phyloP scores from a whole-genome alignment of 2,797 vertebrate genomes.

The Momotus momota region DNA sequence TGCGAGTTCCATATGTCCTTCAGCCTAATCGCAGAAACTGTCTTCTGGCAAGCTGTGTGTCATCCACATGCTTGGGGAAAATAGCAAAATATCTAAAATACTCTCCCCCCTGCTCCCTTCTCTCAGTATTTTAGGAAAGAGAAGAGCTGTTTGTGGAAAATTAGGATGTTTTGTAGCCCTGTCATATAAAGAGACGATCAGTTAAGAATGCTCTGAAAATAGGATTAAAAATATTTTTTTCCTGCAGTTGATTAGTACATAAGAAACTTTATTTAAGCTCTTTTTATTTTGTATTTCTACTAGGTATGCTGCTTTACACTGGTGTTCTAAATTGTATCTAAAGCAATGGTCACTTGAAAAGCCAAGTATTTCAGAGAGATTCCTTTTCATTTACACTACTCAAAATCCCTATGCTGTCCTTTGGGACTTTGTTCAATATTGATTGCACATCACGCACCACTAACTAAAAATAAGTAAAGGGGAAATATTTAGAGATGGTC shows the following conservation, averaged over 20 bases:
- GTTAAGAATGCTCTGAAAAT: background rate
- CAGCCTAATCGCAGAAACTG: background rate
- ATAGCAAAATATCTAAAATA: background rate
- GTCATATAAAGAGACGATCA: background rate
- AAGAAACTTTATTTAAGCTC: background rate
- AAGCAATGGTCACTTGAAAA: background rate
- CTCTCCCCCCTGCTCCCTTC: no score
- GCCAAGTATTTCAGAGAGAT: background rate
- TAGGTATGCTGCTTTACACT: background rate
- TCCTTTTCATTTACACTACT: background rate
- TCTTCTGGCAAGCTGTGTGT: background rate
- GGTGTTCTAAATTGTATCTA: background rate
- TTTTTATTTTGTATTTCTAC: background rate
- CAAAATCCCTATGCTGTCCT: background rate
- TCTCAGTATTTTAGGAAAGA: background rate
- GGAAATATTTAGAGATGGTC: background rate
- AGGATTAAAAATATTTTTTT: background rate
- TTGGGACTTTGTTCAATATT: background rate
- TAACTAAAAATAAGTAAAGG: background rate
- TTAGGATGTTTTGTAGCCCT: background rate
- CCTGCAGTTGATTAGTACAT: background rate
- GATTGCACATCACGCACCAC: background rate
- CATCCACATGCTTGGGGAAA: background rate
- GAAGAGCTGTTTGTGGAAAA: background rate
- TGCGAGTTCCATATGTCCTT: slow-evolving; percentile 11